Base-by-base conservation (phyloP, 2,113 vertebrate genomes). In the Cynocephalus volans region DNA sequence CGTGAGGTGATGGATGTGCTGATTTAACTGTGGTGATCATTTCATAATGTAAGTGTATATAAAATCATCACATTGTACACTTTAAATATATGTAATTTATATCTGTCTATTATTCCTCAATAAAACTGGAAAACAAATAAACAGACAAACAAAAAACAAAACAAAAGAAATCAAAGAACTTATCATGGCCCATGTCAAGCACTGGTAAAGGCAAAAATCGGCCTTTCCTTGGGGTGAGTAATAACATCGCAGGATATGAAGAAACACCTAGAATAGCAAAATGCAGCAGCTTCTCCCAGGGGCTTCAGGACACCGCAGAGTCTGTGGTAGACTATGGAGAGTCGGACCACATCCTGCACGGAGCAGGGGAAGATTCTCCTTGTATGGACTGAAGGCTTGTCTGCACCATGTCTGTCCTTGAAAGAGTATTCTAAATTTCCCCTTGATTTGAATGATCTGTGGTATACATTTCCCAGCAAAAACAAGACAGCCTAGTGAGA, bases 281-380 rank as follows among this genome's bases (percentile, higher is more conserved):
- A 2, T 1, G 0, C 64, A 26, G 80, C 6, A 3, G 10, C 26
- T 17, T 36, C 15, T 36, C 15, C 45, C 31, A 15, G 15, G 13
- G 10, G 33, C 17, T 77, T 23, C 50, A 65, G 67, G 70, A 50
- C 62, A 56, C 26, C 4, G 19, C 8, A 13, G n/a, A 50, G 50
- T 41, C 15, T 2, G 13, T 1, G 7, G 50, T 33, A 28, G 28
- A 3, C 2, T 23, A 6, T 72, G 36, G 83, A 56, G 83, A 24
- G 5, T 6, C 12, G 48, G 67, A 36, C 10, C 60, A 15, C 1
- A 3, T 6, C 6, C 79, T 54, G 8, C n/a, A 56, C 4, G 1
- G 23, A 76, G 28, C 26, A 18, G 45, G 60, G 26, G 54, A 21
- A 33, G 28, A 6, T 65, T 69, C 50, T 77, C 45, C 6, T 1